Evolutionary conservation across 2,888 invertebrate species (phyloP), one percentile per base, ranked within the genome.

Genomic region (Andrena fulva): DNA sequence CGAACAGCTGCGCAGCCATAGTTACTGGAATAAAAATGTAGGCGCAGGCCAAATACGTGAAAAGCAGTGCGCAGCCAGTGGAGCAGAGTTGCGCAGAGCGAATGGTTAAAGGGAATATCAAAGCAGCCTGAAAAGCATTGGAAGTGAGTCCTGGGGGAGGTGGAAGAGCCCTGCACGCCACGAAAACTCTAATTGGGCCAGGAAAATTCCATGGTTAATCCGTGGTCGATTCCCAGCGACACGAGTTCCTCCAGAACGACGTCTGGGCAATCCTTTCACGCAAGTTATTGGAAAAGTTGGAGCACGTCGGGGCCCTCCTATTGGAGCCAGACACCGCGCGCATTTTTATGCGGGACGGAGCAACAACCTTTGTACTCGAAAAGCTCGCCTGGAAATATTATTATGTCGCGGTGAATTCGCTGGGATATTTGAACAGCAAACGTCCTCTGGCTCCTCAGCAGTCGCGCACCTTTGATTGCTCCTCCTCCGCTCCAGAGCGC

Each of bases 221-320:
- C 66, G 27, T 20, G 59, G 24, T 52, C 77, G 62, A 69, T 42
- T 62, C 52, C 54, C 52, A 35, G 29, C 69, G 73, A 77, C 73
- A 66, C 35, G 50, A 56, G 27, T 70, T 70, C 42, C 42, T 2
- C n/a, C 33, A 12, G 8, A 24, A 24, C 31, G 24, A 6, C n/a
- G 16, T 42, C 63, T 16, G 56, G 52, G 8, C 72, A 68, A 68
- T 74, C 77, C 74, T 78, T 78, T 75, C 69, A 35, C 69, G 64
- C 63, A 56, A 70, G 76, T 76, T 79, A 76, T 79, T 79, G 79
- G 64, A 79, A 76, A 76, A 76, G 76, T 76, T 76, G 48, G 72
- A 72, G 67, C 59, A 59, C 56, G 42, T 27, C 20, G 52, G 20
- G 4, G 31, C 27, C 16, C 16, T 72, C 48, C 52, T 56, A 69